These are phyloP conservation scores for Phaedon cochleariae DNA, from an alignment of 2,888 invertebrate species.

Conservation along the genomic window DNA sequence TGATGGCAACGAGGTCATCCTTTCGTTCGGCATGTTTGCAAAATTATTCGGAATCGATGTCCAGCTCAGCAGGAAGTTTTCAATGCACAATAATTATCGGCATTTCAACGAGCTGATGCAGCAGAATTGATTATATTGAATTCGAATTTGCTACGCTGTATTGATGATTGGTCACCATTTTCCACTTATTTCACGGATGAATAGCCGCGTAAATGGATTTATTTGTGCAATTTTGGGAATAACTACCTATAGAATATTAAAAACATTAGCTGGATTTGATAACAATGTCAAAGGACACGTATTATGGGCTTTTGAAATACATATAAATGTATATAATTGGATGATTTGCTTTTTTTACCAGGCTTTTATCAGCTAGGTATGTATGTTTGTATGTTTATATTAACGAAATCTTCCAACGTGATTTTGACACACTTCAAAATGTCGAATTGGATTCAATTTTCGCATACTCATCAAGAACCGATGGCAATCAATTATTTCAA, in stretches of 20 bases:
- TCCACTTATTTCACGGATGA: not conserved
- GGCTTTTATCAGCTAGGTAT: too few species aligned
- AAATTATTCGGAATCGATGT: conserved; percentile 5
- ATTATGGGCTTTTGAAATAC: too few species aligned
- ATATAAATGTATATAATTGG: too few species aligned
- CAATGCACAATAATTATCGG: conserved; percentile 20
- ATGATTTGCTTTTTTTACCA: too few species aligned
- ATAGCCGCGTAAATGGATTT: not conserved
- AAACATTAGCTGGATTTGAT: not conserved
- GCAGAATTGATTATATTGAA: conserved; percentile 15
- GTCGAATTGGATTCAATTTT: too few species aligned
- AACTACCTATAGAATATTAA: not conserved
- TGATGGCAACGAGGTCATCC: not conserved
- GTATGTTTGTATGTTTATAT: too few species aligned
- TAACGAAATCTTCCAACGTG: too few species aligned
- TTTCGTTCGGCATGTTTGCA: not conserved
- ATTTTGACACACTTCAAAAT: too few species aligned
- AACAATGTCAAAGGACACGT: too few species aligned
- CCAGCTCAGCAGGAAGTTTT: conserved; percentile 25
- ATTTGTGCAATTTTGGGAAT: not conserved
- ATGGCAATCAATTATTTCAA: too few species aligned
- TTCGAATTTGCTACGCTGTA: not conserved
- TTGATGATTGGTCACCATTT: not conserved
- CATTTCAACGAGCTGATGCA: conserved; percentile 17
- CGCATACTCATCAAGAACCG: too few species aligned